Base-by-base conservation (phyloP, 2,113 vertebrate species). In the Crotalus tigris region DNA sequence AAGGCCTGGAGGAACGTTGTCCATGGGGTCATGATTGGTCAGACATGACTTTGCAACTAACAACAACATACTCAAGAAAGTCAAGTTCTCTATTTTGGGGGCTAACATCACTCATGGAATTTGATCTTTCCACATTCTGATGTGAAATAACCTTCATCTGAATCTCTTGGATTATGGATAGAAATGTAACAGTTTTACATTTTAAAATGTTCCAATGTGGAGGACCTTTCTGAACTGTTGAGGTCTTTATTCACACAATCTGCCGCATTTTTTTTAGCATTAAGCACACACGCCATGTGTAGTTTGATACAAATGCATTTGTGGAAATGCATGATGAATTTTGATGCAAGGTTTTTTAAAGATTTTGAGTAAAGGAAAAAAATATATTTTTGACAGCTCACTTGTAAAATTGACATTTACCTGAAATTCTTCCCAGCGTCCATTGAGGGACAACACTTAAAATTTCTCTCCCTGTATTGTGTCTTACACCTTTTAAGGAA, bases 391-490 rank as follows among this genome's bases (percentile, higher is more conserved):
- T 54, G 12, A 51, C 49, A 51, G 49, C 21, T 46, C 39, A 29
- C 33, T 24, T 90, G 6, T 17, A 39, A 88, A 26, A 17, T 12
- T 89, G 23, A 57, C 12, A 21, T 88, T n/a, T 21, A 11, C 2
- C 39, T 21, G 57, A 90, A 23, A 8, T 7, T 17, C 23, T 24
- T 29, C 26, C 39, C 44, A 15, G 5, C 5, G 17, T 26, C 24
- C 33, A 26, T 29, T 58, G 2, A 61, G 44, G 93, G 21, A 95
- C 88, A 90, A 44, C 29, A 64, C 1, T 44, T 33, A 3, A 44
- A 93, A 94, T 95, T 94, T 96, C 92, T 64, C 95, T 94, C 92
- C 46, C 3, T 0, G 75, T 85, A 21, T 81, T 81, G 75, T 21
- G 33, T 81, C 2, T 1, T 57, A 88, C 64, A 29, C 58, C 12